phyloP scores from a whole-genome alignment of 2,797 vertebrate genomes.

The Sebastiscus tertius region DNA sequence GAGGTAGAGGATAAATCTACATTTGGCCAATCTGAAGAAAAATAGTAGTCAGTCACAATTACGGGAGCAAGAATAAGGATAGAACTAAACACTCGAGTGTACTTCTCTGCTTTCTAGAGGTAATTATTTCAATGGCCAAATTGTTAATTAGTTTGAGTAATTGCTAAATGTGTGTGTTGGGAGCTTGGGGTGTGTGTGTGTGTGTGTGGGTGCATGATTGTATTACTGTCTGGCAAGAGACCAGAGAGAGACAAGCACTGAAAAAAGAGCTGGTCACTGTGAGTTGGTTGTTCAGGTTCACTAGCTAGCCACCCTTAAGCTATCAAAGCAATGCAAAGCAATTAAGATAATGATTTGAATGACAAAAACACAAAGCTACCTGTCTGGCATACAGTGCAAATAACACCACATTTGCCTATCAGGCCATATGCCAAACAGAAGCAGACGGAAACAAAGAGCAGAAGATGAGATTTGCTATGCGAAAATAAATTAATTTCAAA shows the following conservation, averaged over 20 bases:
- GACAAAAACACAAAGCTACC: constrained; percentile 59
- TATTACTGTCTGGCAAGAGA: constrained; percentile 45
- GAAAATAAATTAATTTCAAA: constrained; percentile 32
- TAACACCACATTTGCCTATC: constrained; percentile 42
- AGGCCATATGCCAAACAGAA: constrained; percentile 13
- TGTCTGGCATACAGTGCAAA: constrained; percentile 45
- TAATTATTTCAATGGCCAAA: constrained; percentile 60
- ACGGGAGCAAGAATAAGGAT: neutral
- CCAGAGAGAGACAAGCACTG: constrained; percentile 3
- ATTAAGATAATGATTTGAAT: constrained; percentile 69
- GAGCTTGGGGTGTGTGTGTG: neutral
- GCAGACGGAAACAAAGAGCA: constrained; percentile 34
- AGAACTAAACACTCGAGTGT: neutral
- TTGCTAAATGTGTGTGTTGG: constrained; percentile 45
- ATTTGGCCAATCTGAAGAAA: neutral
- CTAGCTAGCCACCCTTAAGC: constrained; percentile 19
- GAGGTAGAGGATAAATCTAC: neutral
- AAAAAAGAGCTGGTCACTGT: constrained; percentile 15
- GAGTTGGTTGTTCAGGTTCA: constrained; percentile 50
- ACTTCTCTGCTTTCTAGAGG: constrained; percentile 31
- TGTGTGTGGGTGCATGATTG: constrained; percentile 19
- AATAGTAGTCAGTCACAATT: constrained; percentile 20
- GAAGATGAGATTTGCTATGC: constrained; percentile 17
- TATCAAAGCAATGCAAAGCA: constrained; percentile 58
- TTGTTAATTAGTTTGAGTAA: constrained; percentile 71